phyloP scores from a whole-genome alignment of 1,140 invertebrate species.

The Mercenaria mercenaria region DNA sequence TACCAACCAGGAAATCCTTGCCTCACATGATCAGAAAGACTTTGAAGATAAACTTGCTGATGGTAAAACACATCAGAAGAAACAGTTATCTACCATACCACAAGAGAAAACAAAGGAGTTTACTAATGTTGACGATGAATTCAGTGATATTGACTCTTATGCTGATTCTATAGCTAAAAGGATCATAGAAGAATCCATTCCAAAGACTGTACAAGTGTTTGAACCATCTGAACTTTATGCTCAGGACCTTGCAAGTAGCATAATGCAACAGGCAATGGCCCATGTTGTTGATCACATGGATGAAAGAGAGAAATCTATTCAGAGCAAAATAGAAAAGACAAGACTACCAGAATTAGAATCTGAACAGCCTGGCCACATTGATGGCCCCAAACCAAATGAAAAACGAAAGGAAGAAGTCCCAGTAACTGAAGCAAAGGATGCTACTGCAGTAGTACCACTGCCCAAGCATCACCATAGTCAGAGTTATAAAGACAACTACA shows the following conservation, averaged over 20 bases:
- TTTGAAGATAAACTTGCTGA: not conserved
- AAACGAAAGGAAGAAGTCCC: not conserved
- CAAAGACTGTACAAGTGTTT: slow-evolving; percentile 54
- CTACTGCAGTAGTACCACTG: not conserved
- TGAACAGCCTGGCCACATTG: not conserved
- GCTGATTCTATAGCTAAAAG: slow-evolving; percentile 50
- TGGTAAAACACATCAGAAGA: not conserved
- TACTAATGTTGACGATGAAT: not conserved
- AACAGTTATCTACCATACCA: not conserved
- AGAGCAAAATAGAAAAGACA: slow-evolving; percentile 1
- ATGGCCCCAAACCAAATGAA: not conserved
- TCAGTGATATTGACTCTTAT: slow-evolving; percentile 31
- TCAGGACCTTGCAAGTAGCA: slow-evolving; percentile 66
- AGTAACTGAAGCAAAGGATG: not conserved
- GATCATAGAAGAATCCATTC: slow-evolving; percentile 54
- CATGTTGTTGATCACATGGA: slow-evolving; percentile 52
- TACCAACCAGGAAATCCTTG: not conserved
- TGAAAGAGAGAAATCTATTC: slow-evolving; percentile 51
- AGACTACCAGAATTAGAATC: slow-evolving; percentile 11
- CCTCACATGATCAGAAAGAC: not conserved
- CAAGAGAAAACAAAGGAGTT: slow-evolving; percentile 53
- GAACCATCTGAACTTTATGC: slow-evolving; percentile 65
- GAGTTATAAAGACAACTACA: not conserved
- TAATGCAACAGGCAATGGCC: slow-evolving; percentile 63
- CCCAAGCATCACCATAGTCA: not conserved